A percentile compares a stretch with the other conserved stretches of the same genome.
These are phyloP conservation scores for Antheraea assamensis DNA, from an alignment of 2,888 invertebrate genomes.

Conservation along the genomic window DNA sequence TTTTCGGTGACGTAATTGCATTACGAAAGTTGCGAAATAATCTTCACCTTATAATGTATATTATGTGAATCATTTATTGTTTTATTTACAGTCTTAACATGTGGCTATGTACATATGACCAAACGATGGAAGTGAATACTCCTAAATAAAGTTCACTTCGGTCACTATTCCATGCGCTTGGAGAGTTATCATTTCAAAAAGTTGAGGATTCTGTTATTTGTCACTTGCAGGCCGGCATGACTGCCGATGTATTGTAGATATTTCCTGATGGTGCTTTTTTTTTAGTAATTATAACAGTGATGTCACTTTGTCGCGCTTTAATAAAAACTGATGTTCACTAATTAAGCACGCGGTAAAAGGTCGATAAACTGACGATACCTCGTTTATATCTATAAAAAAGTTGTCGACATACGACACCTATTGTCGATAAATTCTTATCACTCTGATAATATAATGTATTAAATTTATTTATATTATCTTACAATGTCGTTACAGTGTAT, in stretches of 20 bases:
- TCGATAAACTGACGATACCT: not conserved
- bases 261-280: too few relatives aligned
- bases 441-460: not conserved
- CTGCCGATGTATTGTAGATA: too few relatives aligned
- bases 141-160: too few relatives aligned
- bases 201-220: too few relatives aligned
- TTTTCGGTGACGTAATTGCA: not conserved
- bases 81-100: not conserved
- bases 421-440: not conserved
- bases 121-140: too few relatives aligned
- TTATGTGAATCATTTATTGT: not conserved
- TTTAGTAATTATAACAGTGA: too few relatives aligned
- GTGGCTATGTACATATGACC: too few relatives aligned
- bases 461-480: not conserved
- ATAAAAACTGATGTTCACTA: too few relatives aligned
- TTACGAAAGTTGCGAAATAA: not conserved
- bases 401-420: not conserved
- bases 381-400: not conserved
- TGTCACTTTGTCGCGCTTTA: too few relatives aligned
- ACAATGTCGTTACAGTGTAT: not conserved
- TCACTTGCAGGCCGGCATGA: too few relatives aligned
- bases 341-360: not conserved
- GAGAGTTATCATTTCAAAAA: too few relatives aligned
- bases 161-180: too few relatives aligned
- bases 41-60: not conserved